phyloP scores from a whole-genome alignment of 2,797 vertebrate genomes.

The Propithecus deckenii region DNA sequence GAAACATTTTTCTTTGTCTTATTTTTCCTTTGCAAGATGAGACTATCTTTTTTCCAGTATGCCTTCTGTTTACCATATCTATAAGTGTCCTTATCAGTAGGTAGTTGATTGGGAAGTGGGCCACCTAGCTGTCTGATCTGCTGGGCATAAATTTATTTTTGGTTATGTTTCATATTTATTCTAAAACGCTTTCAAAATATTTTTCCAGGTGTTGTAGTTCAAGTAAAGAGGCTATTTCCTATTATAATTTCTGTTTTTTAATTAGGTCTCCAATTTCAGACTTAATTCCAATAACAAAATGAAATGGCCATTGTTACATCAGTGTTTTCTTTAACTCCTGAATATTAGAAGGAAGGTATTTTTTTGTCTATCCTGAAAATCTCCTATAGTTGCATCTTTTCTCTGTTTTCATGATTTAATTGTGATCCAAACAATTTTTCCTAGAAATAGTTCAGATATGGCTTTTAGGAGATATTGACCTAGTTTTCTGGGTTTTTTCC shows the following conservation, averaged over 20 bases:
- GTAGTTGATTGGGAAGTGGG: not conserved
- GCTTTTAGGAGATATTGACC: not conserved
- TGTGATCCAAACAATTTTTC: not conserved
- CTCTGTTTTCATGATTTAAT: not conserved
- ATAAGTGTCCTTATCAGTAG: not conserved
- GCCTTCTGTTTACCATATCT: not conserved
- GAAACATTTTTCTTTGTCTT: not conserved
- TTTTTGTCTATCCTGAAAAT: not conserved
- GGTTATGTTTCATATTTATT: not conserved
- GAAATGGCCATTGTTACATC: not conserved
- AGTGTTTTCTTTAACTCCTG: not conserved
- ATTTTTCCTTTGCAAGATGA: not conserved
- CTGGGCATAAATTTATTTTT: not conserved
- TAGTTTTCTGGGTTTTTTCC: not conserved
- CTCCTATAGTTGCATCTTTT: not conserved
- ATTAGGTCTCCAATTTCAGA: not conserved
- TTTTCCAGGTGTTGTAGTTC: not conserved
- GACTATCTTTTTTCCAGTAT: too few relatives aligned
- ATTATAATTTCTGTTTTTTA: not conserved
- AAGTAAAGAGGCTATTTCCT: not conserved
- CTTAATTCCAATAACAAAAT: slow-evolving; percentile 12
- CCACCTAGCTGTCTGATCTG: not conserved
- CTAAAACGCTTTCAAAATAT: not conserved
- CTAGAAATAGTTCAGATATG: not conserved
- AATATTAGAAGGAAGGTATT: not conserved